Base-by-base conservation (phyloP, 2,113 vertebrate species). In the Mungos mungo region DNA sequence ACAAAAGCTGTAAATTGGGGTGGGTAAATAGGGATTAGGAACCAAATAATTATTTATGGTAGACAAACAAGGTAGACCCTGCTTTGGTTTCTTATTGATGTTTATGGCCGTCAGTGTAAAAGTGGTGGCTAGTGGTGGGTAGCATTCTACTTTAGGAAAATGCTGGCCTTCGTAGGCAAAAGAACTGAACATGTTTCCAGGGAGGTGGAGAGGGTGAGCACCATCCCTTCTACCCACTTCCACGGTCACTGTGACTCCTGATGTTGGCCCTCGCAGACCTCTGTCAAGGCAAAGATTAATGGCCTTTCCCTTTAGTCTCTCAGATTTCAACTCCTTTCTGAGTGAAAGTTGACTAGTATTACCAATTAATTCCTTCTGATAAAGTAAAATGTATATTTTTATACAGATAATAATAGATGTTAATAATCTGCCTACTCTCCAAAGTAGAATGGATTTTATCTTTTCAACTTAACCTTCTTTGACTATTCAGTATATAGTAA, bases 121-220 rank as follows among this genome's bases (percentile, higher is more conserved):
- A 14, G 6, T 57, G 1, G 21, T 50, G 33, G 31, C 35, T 65
- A 31, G 25, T 31, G 0, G 29, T 29, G 10, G 31, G 38, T 47
- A 38, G 65, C n/a, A 66, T 66, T 35, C 72, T 80, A 41, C 25
- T 71, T 45, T 50, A n/a, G 35, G 15, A 79, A 87, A 54, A 47
- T 19, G 1, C 6, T 83, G 10, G 3, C 12, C 18, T 33, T 88
- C 4, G 41, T 2, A 68, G 12, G 5, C 7, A 16, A 88, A 50
- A 76, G 21, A 82, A 65, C 0, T 29, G 31, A 14, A 21, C 1
- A 0, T 7, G 0, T 31, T 29, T 3, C 4, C 7, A 14, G 33
- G 12, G 33, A 47, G 9, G 0, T 47, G 68, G 41, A 80, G 2
- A 85, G 27, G 63, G 5, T 14, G 23, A 89, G 60, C 47, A 29